phyloP scores from a whole-genome alignment of 2,113 vertebrate species.

The Apodemus speciosus region DNA sequence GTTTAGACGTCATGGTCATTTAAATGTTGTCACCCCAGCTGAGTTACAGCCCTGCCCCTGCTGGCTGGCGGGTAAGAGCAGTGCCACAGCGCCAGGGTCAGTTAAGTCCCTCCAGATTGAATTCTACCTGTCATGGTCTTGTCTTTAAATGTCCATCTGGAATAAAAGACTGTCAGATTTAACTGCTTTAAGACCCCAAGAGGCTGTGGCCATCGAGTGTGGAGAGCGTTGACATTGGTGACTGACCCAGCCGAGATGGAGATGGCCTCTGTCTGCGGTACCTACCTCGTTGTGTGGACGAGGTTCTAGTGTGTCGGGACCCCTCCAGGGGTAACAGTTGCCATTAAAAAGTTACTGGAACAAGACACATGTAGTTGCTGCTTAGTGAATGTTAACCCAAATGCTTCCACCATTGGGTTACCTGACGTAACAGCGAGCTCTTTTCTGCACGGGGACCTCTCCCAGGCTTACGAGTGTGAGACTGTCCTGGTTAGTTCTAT shows the following conservation, averaged over 20 bases:
- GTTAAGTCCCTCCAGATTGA: not conserved
- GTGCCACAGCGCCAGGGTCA: not conserved
- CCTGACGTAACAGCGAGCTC: not conserved
- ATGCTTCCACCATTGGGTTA: not conserved
- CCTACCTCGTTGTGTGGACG: not conserved
- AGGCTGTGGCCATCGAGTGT: not conserved
- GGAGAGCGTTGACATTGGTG: not conserved
- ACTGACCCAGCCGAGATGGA: not conserved
- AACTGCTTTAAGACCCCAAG: not conserved
- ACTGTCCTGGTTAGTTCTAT: not conserved
- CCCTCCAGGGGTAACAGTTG: not conserved
- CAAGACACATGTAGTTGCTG: not conserved
- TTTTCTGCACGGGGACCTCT: not conserved
- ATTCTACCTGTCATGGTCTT: no score
- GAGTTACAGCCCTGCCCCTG: not conserved
- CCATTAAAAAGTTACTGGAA: not conserved
- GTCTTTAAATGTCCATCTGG: not conserved
- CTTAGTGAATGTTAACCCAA: not conserved
- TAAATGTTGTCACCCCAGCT: not conserved
- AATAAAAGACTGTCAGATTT: not conserved
- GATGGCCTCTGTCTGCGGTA: rapidly evolving
- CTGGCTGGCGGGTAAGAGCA: not conserved
- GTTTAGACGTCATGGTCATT: not conserved
- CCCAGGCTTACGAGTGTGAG: not conserved
- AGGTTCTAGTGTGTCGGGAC: not conserved